Evolutionary conservation across 2,888 invertebrate genomes (phyloP), one percentile per base, ranked within the genome.

Genomic region (Trissoscelio sp.): DNA sequence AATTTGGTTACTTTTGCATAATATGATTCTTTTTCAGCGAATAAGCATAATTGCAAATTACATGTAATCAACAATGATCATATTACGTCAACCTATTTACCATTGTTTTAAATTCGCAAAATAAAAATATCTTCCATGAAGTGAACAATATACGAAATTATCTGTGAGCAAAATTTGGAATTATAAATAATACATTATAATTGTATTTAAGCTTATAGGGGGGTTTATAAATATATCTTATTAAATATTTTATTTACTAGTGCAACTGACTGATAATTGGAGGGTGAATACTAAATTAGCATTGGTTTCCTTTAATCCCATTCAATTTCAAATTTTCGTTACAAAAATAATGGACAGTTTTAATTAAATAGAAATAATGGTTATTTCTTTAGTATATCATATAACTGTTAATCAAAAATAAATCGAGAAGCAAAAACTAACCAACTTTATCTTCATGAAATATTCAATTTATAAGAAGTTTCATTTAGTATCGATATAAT

Each of bases 401-500:
- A 46, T 46, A 46, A 46, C 6, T 18, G 1, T 46, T 46, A 16
- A 46, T 46, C 9, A 2, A 18, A 28, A 57, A 37, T 57, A 37
- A 57, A 34, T 55, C n/a, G 18, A 57, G 20, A 39, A 57, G 20
- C 20, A 37, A 37, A 24, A 48, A 37, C 37, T 7, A 48, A 37
- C 37, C 3, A 28, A 53, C 7, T 42, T 42, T 24, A 60, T 60
- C 60, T 34, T 46, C 48, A 20, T 48, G 22, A 34, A 64, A 48
- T 64, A 64, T 64, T 64, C 46, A 64, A 64, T 64, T 48, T 64
- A 46, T 48, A 64, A 24, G 34, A 64, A 48, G 12, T 34, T 64
- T 66, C 39, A 24, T 37, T 64, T 48, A 37, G 20, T 51, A 46
- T 66, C 48, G 51, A 66, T 51, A 66, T 51, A 51, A 66, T 66